Evolutionary conservation across 2,113 vertebrate genomes (phyloP), one percentile per base, ranked within the genome.

Genomic region (Vulpes vulpes): DNA sequence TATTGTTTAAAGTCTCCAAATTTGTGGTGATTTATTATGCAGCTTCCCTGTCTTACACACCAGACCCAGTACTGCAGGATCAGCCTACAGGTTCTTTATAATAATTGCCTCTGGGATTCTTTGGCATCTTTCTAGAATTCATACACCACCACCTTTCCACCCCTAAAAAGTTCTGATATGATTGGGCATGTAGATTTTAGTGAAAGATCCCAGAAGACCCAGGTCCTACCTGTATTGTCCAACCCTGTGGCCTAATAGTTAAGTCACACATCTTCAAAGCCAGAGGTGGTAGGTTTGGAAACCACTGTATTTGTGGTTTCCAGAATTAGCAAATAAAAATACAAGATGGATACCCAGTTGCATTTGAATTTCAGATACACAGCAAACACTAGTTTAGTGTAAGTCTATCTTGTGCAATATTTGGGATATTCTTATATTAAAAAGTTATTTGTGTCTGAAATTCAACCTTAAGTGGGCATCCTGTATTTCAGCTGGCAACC

Each of bases 311-410:
- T 14, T 27, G 78, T 4, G 4, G 30, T 30, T 67, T 60, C n/a
- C n/a, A 78, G 22, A 86, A 60, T 74, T 43, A 92, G 27, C 85
- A 74, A 49, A 74, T 71, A 51, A 84, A 91, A 92, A 84, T 43
- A 30, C 32, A 80, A 27, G 17, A 20, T 69, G 59, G 10, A 57
- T 81, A 35, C 51, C 30, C 19, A 89, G 22, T 55, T 53, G 15
- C 12, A n/a, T 4, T 43, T 32, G 27, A 4, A 69, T 95, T 93
- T 87, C 71, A 60, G 49, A 57, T 81, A 59, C 94, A 15, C 1
- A 32, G 57, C 32, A n/a, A 35, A 55, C 43, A 62, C 15, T 67
- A 19, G 74, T 89, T 90, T 57, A 32, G 71, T 57, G 10, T 59
- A 38, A 91, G 23, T 32, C 12, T 84, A 15, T 81, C 55, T 55